Percentiles rank a stretch among this genome's conserved stretches.
Evolutionary conservation across 2,888 invertebrate genomes (phyloP).

Genomic region (Cantharis rustica): DNA sequence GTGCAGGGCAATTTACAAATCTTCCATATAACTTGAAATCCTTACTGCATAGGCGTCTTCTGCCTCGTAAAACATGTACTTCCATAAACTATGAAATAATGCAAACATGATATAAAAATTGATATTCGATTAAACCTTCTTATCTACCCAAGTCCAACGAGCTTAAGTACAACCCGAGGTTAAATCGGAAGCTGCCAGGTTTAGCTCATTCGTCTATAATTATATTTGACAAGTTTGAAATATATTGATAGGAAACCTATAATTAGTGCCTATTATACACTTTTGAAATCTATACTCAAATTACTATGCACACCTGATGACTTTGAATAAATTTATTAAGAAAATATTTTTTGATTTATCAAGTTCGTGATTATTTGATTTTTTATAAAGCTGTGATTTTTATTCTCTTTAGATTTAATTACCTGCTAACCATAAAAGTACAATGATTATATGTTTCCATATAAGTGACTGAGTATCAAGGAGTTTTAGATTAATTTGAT

Average conservation of each 20-base stretch:
- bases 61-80: background rate
- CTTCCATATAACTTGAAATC: background rate
- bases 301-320: conserved; percentile 18
- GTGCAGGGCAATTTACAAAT: background rate
- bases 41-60: background rate
- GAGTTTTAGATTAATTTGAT: background rate
- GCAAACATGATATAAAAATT: background rate
- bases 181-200: conserved; percentile 36
- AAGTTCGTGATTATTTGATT: background rate
- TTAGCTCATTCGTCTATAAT: conserved; percentile 29
- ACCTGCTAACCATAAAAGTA: background rate
- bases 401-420: background rate
- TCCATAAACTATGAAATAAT: background rate
- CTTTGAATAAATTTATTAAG: conserved; percentile 2
- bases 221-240: conserved; percentile 38
- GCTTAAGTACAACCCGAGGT: conserved; percentile 26
- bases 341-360: background rate
- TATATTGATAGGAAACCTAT: conserved; percentile 36
- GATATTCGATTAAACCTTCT: background rate
- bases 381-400: background rate
- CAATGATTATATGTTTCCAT: background rate
- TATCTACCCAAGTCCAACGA: conserved; percentile 10
- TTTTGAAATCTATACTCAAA: conserved; percentile 38
- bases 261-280: conserved; percentile 37
- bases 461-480: background rate